A percentile compares a stretch with the other conserved stretches of the same genome.
phyloP scores from a whole-genome alignment of 2,888 invertebrate genomes.

The Leptodirus hochenwartii region DNA sequence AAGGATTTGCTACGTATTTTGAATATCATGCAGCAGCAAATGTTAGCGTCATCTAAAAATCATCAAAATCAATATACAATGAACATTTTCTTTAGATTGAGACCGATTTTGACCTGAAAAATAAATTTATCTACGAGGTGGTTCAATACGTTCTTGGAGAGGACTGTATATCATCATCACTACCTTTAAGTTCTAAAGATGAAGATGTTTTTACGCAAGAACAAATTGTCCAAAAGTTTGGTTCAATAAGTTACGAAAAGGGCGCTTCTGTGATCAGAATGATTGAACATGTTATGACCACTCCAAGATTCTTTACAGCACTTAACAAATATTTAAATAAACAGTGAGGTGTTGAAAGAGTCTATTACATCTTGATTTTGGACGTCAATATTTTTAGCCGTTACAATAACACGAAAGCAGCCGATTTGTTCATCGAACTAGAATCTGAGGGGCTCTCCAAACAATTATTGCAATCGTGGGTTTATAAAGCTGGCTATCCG shows the following conservation, averaged over 20 bases:
- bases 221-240: conserved; percentile 43
- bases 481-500: conserved; percentile 43
- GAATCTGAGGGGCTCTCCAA: too few relatives aligned
- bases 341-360: too few relatives aligned
- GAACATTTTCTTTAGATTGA: conserved; percentile 43
- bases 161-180: conserved; percentile 38
- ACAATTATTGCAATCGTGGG: too few relatives aligned
- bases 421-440: too few relatives aligned
- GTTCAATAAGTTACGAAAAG: conserved; percentile 49
- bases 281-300: conserved; percentile 44
- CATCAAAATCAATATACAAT: too few relatives aligned
- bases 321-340: too few relatives aligned
- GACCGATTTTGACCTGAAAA: conserved; percentile 39
- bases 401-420: too few relatives aligned
- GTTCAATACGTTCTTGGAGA: conserved; percentile 40
- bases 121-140: conserved; percentile 52
- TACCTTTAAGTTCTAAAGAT: conserved; percentile 33
- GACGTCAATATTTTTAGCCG: too few relatives aligned
- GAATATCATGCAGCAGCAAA: conserved; percentile 45
- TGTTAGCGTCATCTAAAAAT: conserved; percentile 29
- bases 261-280: conserved; percentile 40
- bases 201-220: conserved; percentile 35
- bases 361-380: too few relatives aligned
- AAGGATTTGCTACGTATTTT: conserved; percentile 56
- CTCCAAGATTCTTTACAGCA: too few relatives aligned